Evolutionary conservation across 2,113 vertebrate genomes (phyloP), one percentile per base, ranked within the genome.

Genomic region (Chionodraco myersi): DNA sequence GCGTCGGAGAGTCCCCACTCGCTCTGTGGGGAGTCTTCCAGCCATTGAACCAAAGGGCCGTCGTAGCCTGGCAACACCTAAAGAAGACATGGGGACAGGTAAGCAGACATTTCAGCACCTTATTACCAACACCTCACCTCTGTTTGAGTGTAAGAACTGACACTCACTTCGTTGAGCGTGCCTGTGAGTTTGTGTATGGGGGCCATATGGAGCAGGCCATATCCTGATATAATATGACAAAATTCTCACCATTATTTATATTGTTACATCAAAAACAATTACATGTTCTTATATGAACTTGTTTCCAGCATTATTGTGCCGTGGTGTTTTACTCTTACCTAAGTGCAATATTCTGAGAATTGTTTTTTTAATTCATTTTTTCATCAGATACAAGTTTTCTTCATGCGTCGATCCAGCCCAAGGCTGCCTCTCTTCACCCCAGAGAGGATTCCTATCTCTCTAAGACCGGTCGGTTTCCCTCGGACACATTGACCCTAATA

Each of bases 71-170:
- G 75, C 84, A 14, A 84, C 89, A 58, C 34, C 77, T 48, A 87
- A 93, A 54, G 87, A 61, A 0, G 92, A 94, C 62, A 68, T 41
- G 45, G 73, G 18, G 5, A 94, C 90, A 95, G 95, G 96, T 97
- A 80, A 92, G 94, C 34, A 75, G 26, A 52, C 58, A 52, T 57
- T 61, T 69, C 34, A 69, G 30, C 41, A 13, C 23, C 12, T 11
- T 49, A 16, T 49, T 56, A 56, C 18, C 15, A 47, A n/a, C 15
- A 44, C 10, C 9, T 68, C 6, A 62, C 14, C 8, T 53, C 21
- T 44, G 6, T 66, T 61, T 51, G 13, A 45, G 0, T 78, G 2
- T n/a, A 72, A 67, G 15, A 58, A 73, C 71, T 34, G 34, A 41
- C 36, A 41, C 36, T 6, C 36, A 7, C 36, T 15, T 69, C 34